Base-by-base conservation (phyloP, 2,113 vertebrate genomes). In the Phylloscopus trochilus region DNA sequence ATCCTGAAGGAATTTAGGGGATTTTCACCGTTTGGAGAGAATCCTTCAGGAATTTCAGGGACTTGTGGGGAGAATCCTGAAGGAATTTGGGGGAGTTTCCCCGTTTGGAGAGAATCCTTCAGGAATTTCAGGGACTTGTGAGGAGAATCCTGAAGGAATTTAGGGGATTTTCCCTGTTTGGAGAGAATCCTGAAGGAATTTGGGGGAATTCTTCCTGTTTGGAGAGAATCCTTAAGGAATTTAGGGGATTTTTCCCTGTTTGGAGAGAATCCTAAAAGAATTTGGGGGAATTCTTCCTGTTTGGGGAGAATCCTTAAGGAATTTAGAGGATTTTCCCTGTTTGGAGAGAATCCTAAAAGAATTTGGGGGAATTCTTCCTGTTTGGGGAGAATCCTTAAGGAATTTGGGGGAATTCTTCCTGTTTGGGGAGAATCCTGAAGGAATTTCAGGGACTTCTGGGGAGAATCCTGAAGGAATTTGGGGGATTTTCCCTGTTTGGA, bases 181-280 rank as follows among this genome's bases (percentile, higher is more conserved):
- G 7, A 6, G 24, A 37, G 24, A 68, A 66, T 66, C 37, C 37
- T 39, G 37, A 39, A 12, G n/a, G n/a, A 6, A 24, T 24, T 16
- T 18, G 3, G 28, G 47, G 7, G 10, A n/a, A 7, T 3, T 52
- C 10, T 39, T 10, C 37, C 37, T 39, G 37, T 52, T 27, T 27
- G 52, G 5, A 6, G 30, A 56, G 13, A 56, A 33, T 56, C 55
- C 55, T n/a, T 21, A 18, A 14, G 55, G 53, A 11, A n/a, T n/a
- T 24, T 10, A 1, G 18, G 52, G 5, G 8, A 1, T n/a, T 15
- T 51, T 49, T 27, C 2, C 33, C 24, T 35, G 16, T 11, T 6
- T 43, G 30, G 1, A 8, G 52, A 20, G 70, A 56, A 56, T n/a
- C 9, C 69, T 4, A 8, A 0, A 8, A 52, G 52, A n/a, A 44